Evolutionary conservation across 2,113 vertebrate species (phyloP).

Genomic region (Lepus timidus): DNA sequence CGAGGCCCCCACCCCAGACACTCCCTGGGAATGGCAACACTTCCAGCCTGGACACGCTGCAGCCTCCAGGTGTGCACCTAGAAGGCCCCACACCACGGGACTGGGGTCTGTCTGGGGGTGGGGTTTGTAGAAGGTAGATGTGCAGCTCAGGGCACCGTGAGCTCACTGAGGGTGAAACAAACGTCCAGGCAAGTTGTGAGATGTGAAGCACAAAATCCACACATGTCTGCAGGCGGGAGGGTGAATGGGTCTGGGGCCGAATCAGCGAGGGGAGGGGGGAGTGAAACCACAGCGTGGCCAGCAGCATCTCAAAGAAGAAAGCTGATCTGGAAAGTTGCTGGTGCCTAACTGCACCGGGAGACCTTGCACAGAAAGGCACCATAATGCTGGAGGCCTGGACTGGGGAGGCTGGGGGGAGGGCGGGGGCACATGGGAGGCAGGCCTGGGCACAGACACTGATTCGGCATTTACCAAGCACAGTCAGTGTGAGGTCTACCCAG

Average conservation of each 20-base stretch:
- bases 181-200: not conserved
- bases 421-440: not conserved
- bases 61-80: not conserved
- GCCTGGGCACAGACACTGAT: not conserved
- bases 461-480: not conserved
- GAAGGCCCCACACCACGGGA: not conserved
- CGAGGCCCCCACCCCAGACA: rapidly evolving
- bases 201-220: not conserved
- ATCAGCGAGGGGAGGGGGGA: not conserved
- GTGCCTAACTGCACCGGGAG: not conserved
- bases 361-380: not conserved
- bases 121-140: not conserved
- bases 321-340: not conserved
- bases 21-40: not conserved
- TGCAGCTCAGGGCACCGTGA: not conserved
- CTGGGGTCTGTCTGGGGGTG: not conserved
- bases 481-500: not conserved
- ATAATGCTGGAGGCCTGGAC: not conserved
- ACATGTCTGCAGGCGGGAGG: rapidly evolving
- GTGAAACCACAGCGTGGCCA: not conserved
- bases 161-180: not conserved
- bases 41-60: not conserved
- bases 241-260: not conserved
- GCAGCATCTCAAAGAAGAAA: not conserved
- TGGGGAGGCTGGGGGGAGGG: not conserved